These are phyloP conservation scores for Pelecanus crispus DNA, from an alignment of 2,113 vertebrate genomes.

Conservation along the genomic window DNA sequence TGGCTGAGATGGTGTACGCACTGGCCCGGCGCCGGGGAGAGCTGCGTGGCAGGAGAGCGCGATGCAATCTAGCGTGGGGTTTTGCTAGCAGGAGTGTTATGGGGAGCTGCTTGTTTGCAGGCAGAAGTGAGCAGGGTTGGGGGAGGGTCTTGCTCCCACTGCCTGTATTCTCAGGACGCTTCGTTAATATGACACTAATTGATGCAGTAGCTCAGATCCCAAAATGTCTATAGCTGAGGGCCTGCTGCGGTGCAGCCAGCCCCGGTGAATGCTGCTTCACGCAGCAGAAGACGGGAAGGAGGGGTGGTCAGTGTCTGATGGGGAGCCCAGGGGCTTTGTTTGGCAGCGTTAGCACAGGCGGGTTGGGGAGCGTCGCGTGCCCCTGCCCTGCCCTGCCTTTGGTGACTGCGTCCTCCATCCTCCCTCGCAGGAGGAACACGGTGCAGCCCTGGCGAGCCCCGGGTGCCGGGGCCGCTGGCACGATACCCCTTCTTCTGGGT, in stretches of 20 bases:
- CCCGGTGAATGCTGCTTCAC: rapidly evolving
- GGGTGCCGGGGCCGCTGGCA: rapidly evolving
- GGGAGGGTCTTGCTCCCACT: background rate
- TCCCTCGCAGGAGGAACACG: rapidly evolving
- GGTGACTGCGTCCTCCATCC: background rate
- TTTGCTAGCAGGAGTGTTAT: background rate
- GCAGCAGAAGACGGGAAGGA: background rate
- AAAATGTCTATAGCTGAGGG: background rate
- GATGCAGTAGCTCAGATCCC: background rate
- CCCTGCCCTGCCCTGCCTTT: background rate
- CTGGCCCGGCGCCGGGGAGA: rapidly evolving
- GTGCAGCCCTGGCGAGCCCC: background rate
- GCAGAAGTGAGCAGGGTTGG: background rate
- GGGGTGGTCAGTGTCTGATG: background rate
- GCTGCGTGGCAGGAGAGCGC: rapidly evolving
- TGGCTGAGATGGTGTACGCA: background rate
- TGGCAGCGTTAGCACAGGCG: background rate
- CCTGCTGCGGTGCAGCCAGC: background rate
- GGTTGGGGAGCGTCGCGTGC: background rate
- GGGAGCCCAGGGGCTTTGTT: background rate
- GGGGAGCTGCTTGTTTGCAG: background rate
- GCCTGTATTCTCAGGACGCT: background rate
- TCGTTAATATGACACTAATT: background rate
- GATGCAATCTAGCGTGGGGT: background rate
- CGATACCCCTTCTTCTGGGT: background rate